These are phyloP conservation scores for Adelognathus sp. DNA, from an alignment of 2,888 invertebrate species.

Conservation along the genomic window DNA sequence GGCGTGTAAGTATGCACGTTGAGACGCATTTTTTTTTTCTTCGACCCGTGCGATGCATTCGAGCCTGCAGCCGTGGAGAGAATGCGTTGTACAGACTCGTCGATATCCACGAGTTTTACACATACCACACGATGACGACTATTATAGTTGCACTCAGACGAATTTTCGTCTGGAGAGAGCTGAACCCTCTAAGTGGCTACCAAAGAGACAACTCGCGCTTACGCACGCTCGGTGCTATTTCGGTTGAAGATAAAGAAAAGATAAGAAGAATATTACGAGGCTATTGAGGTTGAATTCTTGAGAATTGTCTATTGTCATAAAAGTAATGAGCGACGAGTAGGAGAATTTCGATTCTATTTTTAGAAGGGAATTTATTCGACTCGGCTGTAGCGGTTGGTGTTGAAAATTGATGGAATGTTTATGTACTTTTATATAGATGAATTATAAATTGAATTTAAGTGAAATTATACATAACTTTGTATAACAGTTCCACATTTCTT, in stretches of 20 bases:
- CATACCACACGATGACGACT: constrained; percentile 25
- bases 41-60: not conserved
- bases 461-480: too few relatives aligned
- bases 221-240: not conserved
- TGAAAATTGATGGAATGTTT: too few relatives aligned
- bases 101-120: constrained; percentile 27
- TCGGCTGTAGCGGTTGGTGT: too few relatives aligned
- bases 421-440: too few relatives aligned
- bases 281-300: not conserved
- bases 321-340: not conserved
- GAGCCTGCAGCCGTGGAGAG: not conserved
- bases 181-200: constrained; percentile 21
- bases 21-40: not conserved
- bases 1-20: not conserved
- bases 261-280: not conserved
- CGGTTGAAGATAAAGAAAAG: not conserved
- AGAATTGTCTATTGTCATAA: constrained; percentile 3
- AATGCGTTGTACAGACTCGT: constrained; percentile 10
- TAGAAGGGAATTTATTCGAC: too few relatives aligned
- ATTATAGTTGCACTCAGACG: constrained; percentile 24
- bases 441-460: too few relatives aligned
- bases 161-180: not conserved
- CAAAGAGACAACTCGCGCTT: constrained; percentile 8
- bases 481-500: too few relatives aligned
- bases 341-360: not conserved